Evolutionary conservation across 2,113 vertebrate genomes (phyloP).

Genomic region (Grantiella picta): DNA sequence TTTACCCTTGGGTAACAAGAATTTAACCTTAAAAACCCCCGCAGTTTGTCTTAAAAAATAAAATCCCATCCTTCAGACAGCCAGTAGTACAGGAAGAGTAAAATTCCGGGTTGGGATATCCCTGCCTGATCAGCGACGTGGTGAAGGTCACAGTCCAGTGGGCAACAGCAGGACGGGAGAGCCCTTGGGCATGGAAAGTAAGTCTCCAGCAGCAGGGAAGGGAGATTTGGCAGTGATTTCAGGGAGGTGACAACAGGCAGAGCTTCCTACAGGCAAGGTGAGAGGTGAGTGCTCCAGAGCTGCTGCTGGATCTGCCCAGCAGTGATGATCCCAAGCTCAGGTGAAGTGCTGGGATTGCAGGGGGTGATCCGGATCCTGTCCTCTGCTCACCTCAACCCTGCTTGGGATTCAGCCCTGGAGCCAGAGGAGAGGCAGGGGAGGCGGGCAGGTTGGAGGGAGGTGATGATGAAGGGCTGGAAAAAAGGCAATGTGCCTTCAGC

Average conservation of each 20-base stretch:
- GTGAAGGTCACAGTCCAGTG: not conserved
- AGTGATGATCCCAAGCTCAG: not conserved
- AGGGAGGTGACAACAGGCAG: not conserved
- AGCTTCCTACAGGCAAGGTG: not conserved
- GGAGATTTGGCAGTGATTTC: not conserved
- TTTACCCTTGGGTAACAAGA: not conserved
- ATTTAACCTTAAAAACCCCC: slow-evolving; percentile 7
- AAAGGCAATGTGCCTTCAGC: not conserved
- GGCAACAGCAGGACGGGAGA: slow-evolving; percentile 6
- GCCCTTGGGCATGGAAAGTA: not conserved
- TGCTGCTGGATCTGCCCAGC: accelerated
- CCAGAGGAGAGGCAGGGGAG: not conserved
- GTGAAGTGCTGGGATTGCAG: accelerated
- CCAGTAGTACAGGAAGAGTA: slow-evolving; percentile 15
- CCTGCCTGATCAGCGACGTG: slow-evolving; percentile 11
- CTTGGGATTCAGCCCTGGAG: not conserved
- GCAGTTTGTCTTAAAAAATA: not conserved
- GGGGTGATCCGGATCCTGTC: not conserved
- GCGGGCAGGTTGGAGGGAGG: not conserved
- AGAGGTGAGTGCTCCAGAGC: not conserved
- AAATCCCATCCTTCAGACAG: slow-evolving; percentile 6
- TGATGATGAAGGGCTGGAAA: not conserved
- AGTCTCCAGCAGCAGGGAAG: not conserved
- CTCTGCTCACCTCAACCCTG: not conserved
- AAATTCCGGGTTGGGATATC: not conserved